A percentile compares a stretch with the other conserved stretches of the same genome.
phyloP scores from a whole-genome alignment of 2,888 invertebrate genomes.

The Trichacis sp. region DNA sequence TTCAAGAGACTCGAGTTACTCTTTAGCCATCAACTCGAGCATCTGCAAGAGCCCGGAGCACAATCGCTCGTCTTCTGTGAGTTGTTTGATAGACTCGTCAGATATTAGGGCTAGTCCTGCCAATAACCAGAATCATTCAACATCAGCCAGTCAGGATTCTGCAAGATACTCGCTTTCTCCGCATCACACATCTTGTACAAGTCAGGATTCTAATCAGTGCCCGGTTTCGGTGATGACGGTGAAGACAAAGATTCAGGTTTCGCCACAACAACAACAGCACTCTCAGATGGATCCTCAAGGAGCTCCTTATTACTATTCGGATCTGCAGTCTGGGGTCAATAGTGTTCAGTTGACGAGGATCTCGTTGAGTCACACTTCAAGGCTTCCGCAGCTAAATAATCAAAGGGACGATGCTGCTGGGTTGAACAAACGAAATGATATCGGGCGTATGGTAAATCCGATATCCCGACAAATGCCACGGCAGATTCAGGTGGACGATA shows the following conservation, averaged over 20 bases:
- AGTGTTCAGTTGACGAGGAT: slow-evolving; percentile 12
- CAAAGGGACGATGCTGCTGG: slow-evolving; percentile 77
- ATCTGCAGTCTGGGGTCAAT: slow-evolving; percentile 70
- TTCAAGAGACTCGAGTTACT: slow-evolving; percentile 59
- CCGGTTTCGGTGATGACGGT: slow-evolving; percentile 36
- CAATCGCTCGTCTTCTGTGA: slow-evolving; percentile 46
- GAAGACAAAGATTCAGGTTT: slow-evolving; percentile 31
- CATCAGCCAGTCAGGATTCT: slow-evolving; percentile 56
- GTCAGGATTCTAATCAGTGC: slow-evolving; percentile 50
- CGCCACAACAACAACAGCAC: slow-evolving; percentile 35
- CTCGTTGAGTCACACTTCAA: slow-evolving; percentile 49
- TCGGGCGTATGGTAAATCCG: slow-evolving; percentile 81
- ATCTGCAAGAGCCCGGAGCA: slow-evolving; percentile 52
- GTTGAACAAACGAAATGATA: slow-evolving; percentile 71
- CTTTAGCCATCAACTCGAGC: slow-evolving; percentile 40
- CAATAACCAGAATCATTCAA: slow-evolving; percentile 47
- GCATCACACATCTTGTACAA: slow-evolving; percentile 54
- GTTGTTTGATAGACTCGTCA: slow-evolving; percentile 16
- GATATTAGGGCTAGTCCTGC: background rate
- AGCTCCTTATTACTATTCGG: slow-evolving; percentile 90
- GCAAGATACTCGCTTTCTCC: slow-evolving; percentile 50
- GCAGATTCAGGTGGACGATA: slow-evolving; percentile 59
- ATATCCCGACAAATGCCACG: slow-evolving; percentile 68
- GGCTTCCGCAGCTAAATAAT: slow-evolving; percentile 75
- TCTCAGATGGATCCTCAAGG: slow-evolving; percentile 73